A percentile compares a stretch with the other conserved stretches of the same genome.
Evolutionary conservation across 2,797 vertebrate genomes (phyloP).

Genomic region (Saguinus oedipus): DNA sequence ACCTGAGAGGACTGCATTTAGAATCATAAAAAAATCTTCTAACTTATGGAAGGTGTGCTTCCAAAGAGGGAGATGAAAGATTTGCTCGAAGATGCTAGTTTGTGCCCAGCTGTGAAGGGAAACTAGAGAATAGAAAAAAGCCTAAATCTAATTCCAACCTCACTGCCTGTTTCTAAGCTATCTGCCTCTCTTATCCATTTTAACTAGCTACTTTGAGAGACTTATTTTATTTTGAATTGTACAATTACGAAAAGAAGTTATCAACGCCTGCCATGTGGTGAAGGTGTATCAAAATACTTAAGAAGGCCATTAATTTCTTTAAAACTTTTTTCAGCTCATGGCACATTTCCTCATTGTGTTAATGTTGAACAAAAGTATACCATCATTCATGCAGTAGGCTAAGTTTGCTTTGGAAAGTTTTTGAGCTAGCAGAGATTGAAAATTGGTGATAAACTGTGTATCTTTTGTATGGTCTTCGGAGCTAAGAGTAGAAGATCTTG

Average conservation of each 20-base stretch:
- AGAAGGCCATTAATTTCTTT: background rate
- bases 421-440: background rate
- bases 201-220: background rate
- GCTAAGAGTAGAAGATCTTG: conserved; percentile 36
- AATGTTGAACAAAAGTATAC: background rate
- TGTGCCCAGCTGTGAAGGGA: background rate
- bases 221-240: conserved; percentile 29
- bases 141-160: background rate
- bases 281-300: conserved; percentile 29
- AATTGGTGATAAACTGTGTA: background rate
- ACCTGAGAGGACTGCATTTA: background rate
- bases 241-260: conserved; percentile 43
- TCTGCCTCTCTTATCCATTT: background rate
- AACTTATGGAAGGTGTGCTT: background rate
- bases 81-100: background rate
- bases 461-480: background rate
- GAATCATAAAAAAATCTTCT: background rate
- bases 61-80: background rate
- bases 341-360: background rate
- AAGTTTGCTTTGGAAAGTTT: background rate
- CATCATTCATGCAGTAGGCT: background rate
- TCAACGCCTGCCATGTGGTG: background rate
- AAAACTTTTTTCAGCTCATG: conserved; percentile 21
- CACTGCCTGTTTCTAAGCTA: background rate
- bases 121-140: background rate